phyloP scores from a whole-genome alignment of 1,140 invertebrate species.

The Daktulosphaira vitifoliae region DNA sequence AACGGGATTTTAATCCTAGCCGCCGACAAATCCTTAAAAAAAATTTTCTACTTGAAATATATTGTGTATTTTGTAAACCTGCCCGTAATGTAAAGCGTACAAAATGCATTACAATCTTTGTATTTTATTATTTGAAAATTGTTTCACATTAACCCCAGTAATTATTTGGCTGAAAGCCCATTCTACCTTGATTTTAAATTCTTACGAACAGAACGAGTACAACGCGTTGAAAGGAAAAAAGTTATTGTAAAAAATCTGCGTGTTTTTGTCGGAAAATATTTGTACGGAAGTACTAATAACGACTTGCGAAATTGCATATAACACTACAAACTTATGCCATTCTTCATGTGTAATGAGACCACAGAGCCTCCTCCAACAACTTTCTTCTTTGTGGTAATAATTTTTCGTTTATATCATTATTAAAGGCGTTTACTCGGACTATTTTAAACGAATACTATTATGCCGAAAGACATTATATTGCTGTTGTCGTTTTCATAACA shows the following conservation, averaged over 20 bases:
- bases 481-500: not conserved
- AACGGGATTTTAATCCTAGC: constrained; percentile 4
- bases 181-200: too few species aligned
- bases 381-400: too few species aligned
- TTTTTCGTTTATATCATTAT: not conserved
- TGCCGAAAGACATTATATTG: not conserved
- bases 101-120: too few species aligned
- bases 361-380: too few species aligned
- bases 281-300: constrained; percentile 7
- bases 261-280: not conserved
- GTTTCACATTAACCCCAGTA: too few species aligned
- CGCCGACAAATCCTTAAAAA: not conserved
- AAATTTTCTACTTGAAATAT: too few species aligned
- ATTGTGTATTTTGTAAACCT: too few species aligned
- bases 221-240: not conserved
- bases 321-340: constrained; percentile 4
- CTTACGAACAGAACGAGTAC: too few species aligned
- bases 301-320: constrained; percentile 14
- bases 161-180: too few species aligned
- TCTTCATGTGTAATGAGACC: constrained; percentile 17
- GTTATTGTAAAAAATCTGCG: not conserved
- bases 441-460: constrained; percentile 17
- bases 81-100: too few species aligned
- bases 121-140: too few species aligned
- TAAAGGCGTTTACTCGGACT: constrained; percentile 16